Evolutionary conservation across 2,113 vertebrate genomes (phyloP).

Genomic region (Muntiacus muntjak): DNA sequence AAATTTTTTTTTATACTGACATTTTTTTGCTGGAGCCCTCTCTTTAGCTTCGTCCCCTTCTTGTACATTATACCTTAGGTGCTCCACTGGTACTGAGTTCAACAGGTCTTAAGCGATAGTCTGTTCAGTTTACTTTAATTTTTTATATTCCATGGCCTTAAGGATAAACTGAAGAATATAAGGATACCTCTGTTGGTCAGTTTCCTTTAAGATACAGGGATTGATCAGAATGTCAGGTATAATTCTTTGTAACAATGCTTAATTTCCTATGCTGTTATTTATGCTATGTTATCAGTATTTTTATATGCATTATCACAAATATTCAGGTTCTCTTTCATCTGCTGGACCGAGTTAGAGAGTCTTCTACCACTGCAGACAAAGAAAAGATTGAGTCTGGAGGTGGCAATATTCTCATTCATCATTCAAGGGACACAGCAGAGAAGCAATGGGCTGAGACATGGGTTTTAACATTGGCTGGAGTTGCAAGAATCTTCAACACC

Average conservation of each 20-base stretch:
- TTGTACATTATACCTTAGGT: neutral
- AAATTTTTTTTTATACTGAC: neutral
- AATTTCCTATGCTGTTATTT: neutral
- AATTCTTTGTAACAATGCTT: neutral
- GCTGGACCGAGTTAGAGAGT: slow-evolving; percentile 92
- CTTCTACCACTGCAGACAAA: slow-evolving; percentile 97
- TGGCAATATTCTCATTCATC: slow-evolving; percentile 99
- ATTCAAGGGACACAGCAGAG: slow-evolving; percentile 98
- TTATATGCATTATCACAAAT: slow-evolving; percentile 44
- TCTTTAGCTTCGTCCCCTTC: neutral
- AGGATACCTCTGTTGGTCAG: neutral
- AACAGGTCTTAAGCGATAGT: neutral
- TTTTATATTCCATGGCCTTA: neutral
- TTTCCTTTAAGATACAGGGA: neutral
- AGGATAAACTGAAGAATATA: neutral
- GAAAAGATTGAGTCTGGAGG: slow-evolving; percentile 99
- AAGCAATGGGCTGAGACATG: slow-evolving; percentile 99
- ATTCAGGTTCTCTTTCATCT: slow-evolving; percentile 95
- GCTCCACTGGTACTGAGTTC: neutral
- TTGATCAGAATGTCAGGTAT: neutral
- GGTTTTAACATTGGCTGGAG: slow-evolving; percentile 96
- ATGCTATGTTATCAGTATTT: slow-evolving; percentile 3
- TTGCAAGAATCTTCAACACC: slow-evolving; percentile 98
- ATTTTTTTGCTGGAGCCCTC: neutral
- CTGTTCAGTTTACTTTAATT: neutral